Evolutionary conservation across 2,113 vertebrate genomes (phyloP).

Genomic region (Phasianus colchicus): DNA sequence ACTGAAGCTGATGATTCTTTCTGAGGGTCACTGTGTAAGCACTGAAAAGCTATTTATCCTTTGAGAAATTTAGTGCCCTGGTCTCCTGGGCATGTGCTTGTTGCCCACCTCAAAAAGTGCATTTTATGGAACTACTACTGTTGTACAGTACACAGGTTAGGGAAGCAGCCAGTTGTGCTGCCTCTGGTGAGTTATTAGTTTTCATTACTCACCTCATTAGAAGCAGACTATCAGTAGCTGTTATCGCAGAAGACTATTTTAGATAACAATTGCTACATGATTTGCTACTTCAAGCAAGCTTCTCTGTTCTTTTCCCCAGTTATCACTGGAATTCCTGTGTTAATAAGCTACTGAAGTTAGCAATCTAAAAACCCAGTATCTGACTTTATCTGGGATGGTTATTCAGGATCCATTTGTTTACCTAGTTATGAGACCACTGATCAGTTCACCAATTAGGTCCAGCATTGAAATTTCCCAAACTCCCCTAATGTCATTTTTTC

Average conservation of each 20-base stretch:
- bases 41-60: not conserved
- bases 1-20: not conserved
- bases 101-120: not conserved
- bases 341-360: not conserved
- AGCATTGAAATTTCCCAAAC: not conserved
- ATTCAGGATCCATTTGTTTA: not conserved
- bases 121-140: not conserved
- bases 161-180: not conserved
- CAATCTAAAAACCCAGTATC: not conserved
- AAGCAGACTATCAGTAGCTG: not conserved
- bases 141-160: not conserved
- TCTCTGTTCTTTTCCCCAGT: not conserved
- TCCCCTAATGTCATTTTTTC: not conserved
- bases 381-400: not conserved
- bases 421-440: not conserved
- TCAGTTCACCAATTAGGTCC: not conserved
- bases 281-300: not conserved
- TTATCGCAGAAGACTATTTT: not conserved
- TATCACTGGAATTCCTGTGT: not conserved
- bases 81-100: not conserved
- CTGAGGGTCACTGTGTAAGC: not conserved
- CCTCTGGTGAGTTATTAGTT: not conserved
- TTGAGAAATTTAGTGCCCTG: not conserved
- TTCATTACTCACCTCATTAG: not conserved
- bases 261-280: not conserved